Base-by-base conservation (phyloP, 1,140 invertebrate species). In the Drosophila ananassae region DNA sequence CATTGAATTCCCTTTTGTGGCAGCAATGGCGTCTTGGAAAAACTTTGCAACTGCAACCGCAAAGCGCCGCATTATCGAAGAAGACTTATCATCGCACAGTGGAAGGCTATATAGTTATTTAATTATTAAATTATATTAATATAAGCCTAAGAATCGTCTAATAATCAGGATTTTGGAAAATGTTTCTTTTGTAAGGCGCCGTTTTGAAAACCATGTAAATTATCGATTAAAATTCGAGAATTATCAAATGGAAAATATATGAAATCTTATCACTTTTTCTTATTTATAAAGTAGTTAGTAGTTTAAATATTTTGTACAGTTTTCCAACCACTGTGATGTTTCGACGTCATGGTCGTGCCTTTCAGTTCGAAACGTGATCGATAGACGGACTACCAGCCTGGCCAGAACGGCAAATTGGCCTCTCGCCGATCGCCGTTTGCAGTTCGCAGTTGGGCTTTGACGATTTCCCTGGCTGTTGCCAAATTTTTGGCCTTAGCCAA, bases 361-460 rank as follows among this genome's bases (percentile, higher is more conserved):
- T 77, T 83, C 72, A 60, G 79, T 79, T 89, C 72, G 79, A 91
- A 87, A 91, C 89, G 89, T 91, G 89, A 91, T 91, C 89, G 89
- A 91, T 91, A 77, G 90, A 87, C 84, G 53, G 81, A 90, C 89
- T 85, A 83, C 84, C 73, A 79, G 54, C 50, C 28, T 21, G 50
- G 30, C 51, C 57, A 59, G 69, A 78, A 87, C 78, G 72, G 71
- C 83, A 87, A 87, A 82, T 85, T 85, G 82, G 74, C 47, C 51
- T 13, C 17, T 66, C 59, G 59, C 54, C 60, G 57, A 57, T 79
- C 25, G 25, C 25, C 25, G 7, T 17, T 17, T 17, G 17, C 17
- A 17, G 17, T 17, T 17, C 17, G 17, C 17, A 17, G 17, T 17
- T 17, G 50, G 77, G 28, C 77, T 30, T 34, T 64, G 57, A 34